These are phyloP conservation scores for Sapayoa aenigma DNA, from an alignment of 2,113 vertebrate species.

Conservation along the genomic window DNA sequence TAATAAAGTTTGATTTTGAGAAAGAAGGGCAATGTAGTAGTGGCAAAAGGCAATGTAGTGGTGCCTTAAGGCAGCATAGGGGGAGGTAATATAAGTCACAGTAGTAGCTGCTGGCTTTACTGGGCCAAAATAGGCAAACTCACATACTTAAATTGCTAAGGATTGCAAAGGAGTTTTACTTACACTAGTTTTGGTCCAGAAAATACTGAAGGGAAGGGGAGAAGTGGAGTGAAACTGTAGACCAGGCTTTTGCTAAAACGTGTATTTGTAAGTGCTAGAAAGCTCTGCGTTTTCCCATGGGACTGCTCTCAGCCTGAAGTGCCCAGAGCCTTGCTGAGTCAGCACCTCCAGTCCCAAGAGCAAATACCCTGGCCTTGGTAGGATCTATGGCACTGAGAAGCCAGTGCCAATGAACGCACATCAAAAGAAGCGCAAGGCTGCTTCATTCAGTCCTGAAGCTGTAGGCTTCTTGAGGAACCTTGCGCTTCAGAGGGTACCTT, in stretches of 20 bases:
- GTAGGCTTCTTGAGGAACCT: not conserved
- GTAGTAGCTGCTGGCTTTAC: not conserved
- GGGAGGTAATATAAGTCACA: not conserved
- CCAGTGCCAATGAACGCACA: not conserved
- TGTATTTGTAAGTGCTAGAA: not conserved
- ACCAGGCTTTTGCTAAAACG: not conserved
- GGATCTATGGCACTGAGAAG: not conserved
- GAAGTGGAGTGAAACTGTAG: not conserved
- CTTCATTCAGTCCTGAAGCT: not conserved
- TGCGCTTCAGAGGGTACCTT: not conserved
- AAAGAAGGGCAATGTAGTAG: not conserved
- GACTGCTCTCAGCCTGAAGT: not conserved
- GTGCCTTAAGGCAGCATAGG: not conserved
- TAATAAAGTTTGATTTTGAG: not conserved
- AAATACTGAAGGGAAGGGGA: not conserved
- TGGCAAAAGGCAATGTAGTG: fast-evolving
- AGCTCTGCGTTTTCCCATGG: not conserved
- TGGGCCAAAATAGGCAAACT: too few relatives aligned
- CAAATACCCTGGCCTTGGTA: fast-evolving
- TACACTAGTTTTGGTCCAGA: not conserved
- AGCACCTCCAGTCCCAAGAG: not conserved
- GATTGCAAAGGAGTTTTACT: not conserved
- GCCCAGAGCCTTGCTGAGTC: not conserved
- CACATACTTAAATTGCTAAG: not conserved
- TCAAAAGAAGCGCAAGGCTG: not conserved